phyloP scores from a whole-genome alignment of 2,797 vertebrate species.

The Clarias platycephalus region DNA sequence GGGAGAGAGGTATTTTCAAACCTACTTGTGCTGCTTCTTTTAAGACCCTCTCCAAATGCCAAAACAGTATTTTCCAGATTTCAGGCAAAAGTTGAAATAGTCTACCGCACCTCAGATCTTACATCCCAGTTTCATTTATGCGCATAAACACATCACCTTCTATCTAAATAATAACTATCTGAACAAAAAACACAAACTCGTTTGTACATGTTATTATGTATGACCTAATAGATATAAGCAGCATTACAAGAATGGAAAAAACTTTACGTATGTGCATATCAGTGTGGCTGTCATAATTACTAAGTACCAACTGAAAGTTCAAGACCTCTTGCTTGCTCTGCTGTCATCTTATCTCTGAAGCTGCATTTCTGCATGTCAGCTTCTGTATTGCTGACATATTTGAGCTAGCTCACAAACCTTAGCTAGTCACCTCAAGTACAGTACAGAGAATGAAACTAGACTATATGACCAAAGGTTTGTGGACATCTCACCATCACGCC shows the following conservation, averaged over 20 bases:
- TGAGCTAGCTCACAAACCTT: not conserved
- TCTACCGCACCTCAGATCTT: not conserved
- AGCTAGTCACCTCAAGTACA: not conserved
- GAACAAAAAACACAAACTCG: not conserved
- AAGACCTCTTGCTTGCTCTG: not conserved
- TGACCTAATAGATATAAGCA: not conserved
- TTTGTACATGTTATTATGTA: not conserved
- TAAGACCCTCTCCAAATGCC: not conserved
- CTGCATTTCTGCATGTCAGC: too few relatives aligned
- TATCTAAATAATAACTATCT: not conserved
- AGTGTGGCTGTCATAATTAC: not conserved
- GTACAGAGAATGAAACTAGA: not conserved
- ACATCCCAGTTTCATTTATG: not conserved
- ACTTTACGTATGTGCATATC: not conserved
- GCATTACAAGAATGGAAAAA: constrained; percentile 2
- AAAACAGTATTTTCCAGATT: not conserved
- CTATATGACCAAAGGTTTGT: not conserved
- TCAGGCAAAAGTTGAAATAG: not conserved
- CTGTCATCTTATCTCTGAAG: not conserved
- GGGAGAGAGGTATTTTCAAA: not conserved
- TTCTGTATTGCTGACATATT: not conserved
- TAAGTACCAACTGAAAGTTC: not conserved
- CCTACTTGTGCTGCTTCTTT: not conserved
- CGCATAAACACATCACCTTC: not conserved
- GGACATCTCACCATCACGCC: not conserved